Evolutionary conservation across 2,113 vertebrate genomes (phyloP).

Genomic region (Edolisoma coerulescens): DNA sequence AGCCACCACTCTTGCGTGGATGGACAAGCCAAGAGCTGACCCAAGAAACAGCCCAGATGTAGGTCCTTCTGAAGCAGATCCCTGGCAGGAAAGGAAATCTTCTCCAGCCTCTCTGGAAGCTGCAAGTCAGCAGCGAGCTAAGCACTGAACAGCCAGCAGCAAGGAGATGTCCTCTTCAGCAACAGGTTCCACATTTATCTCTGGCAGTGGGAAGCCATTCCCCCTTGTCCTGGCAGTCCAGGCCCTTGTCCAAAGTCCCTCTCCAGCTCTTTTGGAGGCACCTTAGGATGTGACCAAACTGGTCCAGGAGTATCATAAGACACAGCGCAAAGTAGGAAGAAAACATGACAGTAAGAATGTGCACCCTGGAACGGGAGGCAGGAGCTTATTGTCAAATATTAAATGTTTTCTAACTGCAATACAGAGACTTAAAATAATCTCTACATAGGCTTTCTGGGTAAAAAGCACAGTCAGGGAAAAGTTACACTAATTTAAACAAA

Average conservation of each 20-base stretch:
- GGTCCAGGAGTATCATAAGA: background rate
- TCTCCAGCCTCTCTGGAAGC: background rate
- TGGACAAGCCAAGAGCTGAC: background rate
- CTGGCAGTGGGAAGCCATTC: background rate
- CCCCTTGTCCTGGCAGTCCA: background rate
- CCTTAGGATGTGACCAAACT: background rate
- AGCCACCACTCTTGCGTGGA: background rate
- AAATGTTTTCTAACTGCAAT: background rate
- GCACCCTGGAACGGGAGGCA: background rate
- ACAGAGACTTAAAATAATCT: conserved; percentile 12
- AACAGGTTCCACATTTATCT: background rate
- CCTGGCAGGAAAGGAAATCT: background rate
- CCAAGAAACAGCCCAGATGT: too few relatives aligned
- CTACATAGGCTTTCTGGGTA: background rate
- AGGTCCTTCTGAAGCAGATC: background rate
- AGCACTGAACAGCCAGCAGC: background rate
- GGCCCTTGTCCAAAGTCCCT: background rate
- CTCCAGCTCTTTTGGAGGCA: background rate
- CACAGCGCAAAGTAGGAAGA: background rate
- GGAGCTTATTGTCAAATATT: background rate
- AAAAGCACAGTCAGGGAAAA: conserved; percentile 47
- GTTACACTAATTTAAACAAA: conserved; percentile 75
- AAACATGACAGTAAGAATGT: background rate
- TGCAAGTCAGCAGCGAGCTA: background rate
- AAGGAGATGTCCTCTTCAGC: background rate